A percentile compares a stretch with the other conserved stretches of the same genome.
Evolutionary conservation across 2,888 invertebrate species (phyloP).

Genomic region (Diloba caeruleocephala): DNA sequence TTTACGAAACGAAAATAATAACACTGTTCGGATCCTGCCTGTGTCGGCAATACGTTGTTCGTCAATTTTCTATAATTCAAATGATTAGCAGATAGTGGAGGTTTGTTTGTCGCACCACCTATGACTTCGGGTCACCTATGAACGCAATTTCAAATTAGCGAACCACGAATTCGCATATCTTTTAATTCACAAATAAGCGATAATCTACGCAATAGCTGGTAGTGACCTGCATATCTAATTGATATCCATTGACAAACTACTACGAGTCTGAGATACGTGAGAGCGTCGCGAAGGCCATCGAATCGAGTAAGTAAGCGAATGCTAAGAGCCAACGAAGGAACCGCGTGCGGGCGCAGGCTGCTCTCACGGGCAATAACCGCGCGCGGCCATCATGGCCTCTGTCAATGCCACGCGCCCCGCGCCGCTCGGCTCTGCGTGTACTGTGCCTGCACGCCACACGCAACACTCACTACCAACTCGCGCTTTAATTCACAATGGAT

Average conservation of each 20-base stretch:
- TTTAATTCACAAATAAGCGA: slow-evolving; percentile 29
- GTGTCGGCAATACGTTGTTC: no score
- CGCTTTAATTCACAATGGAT: slow-evolving; percentile 64
- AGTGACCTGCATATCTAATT: slow-evolving; percentile 22
- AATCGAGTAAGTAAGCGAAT: slow-evolving; percentile 42
- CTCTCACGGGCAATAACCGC: slow-evolving; percentile 83
- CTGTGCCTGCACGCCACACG: slow-evolving; percentile 40
- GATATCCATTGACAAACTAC: slow-evolving; percentile 29
- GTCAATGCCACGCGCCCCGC: slow-evolving; percentile 79
- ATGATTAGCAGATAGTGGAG: no score
- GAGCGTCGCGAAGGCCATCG: slow-evolving; percentile 67
- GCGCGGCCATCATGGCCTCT: slow-evolving; percentile 81
- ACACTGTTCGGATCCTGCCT: no score
- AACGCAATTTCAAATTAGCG: no score
- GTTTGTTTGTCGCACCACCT: no score
- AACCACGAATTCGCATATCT: no score
- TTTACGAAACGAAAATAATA: no score
- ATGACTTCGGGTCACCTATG: no score
- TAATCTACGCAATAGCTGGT: slow-evolving; percentile 22
- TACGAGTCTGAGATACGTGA: slow-evolving; percentile 40
- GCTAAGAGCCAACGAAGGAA: slow-evolving; percentile 44
- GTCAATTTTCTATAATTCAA: no score
- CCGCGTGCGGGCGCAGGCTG: slow-evolving; percentile 58
- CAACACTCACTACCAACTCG: slow-evolving; percentile 56
- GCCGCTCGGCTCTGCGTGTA: no score